Evolutionary conservation across 2,113 vertebrate genomes (phyloP), one percentile per base, ranked within the genome.

Genomic region (Gymnorhina tibicen): DNA sequence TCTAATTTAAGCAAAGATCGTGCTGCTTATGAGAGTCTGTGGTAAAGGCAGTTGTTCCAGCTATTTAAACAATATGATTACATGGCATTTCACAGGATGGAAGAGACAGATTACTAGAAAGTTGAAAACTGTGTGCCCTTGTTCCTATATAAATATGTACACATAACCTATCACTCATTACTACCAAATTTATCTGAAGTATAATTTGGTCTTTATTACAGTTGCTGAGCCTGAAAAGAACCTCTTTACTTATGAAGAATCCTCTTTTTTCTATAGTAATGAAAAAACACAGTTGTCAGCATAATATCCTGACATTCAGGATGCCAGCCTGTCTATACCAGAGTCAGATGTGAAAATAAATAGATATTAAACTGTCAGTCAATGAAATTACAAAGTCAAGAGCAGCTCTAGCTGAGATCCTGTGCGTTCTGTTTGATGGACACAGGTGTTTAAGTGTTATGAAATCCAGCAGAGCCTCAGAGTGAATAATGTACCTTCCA

Each of bases 311-410:
- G 98, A 98, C 98, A 98, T 98, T 98, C 97, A 97, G 97, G 97
- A 98, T 97, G 97, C 97, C 97, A 98, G 96, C 96, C 97, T 98
- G 97, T 98, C 97, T 98, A 97, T 97, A 97, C 97, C 97, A 89
- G 97, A 98, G 98, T 98, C 98, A 98, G 98, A 98, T 98, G 98
- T 98, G 98, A 98, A 98, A 98, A 98, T 98, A 98, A 98, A 98
- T 98, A 98, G 98, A 98, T 98, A 98, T 98, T 98, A 99, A 98
- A 97, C 98, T 99, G 98, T 98, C 99, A 99, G 98, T 99, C 98
- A 98, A 96, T 97, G 98, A 98, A 98, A 98, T 98, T 98, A 98
- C 98, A 97, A 98, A 98, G 98, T 98, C 98, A 98, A 98, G 97
- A 97, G 96, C 97, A 96, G 97, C 97, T 98, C 96, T 97, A 95